A percentile compares a stretch with the other conserved stretches of the same genome.
Conservation (phyloP, 2,888 invertebrate genomes). For the Agrotis puta region DNA sequence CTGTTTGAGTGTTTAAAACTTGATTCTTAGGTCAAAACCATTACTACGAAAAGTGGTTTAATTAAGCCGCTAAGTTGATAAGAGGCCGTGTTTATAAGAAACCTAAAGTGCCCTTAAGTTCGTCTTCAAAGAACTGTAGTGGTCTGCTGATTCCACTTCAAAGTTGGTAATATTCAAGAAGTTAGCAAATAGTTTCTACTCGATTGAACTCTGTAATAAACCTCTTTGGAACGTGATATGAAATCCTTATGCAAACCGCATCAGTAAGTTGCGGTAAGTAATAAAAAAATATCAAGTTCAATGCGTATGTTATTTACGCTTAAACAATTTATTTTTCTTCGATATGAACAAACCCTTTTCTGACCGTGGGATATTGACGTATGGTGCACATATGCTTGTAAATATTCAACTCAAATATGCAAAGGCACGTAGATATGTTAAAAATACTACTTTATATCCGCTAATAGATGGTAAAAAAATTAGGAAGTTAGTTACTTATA, state of each 20-base stretch:
- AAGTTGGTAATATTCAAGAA: conserved; percentile 26
- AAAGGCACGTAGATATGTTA: neutral
- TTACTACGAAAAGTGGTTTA: neutral
- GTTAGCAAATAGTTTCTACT: conserved; percentile 31
- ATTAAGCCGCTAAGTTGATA: neutral
- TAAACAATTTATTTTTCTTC: conserved; percentile 19
- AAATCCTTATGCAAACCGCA: conserved; percentile 30
- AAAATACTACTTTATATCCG: neutral
- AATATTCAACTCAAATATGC: neutral
- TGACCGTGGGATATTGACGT: conserved; percentile 29
- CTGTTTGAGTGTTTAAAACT: no score
- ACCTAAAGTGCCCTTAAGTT: neutral
- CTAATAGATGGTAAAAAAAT: neutral
- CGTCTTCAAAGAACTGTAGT: neutral
- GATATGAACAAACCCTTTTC: neutral
- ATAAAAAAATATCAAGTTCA: conserved; percentile 50
- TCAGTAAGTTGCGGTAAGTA: conserved; percentile 37
- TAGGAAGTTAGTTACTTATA: conserved; percentile 20
- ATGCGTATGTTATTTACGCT: conserved; percentile 12
- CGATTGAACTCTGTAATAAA: conserved; percentile 26
- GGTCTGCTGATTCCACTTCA: conserved; percentile 1
- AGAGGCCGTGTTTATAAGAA: neutral
- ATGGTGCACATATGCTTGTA: neutral
- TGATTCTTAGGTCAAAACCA: neutral
- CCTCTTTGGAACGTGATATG: conserved; percentile 37